Evolutionary conservation across 2,113 vertebrate species (phyloP).

Genomic region (Rhinoderma darwinii): DNA sequence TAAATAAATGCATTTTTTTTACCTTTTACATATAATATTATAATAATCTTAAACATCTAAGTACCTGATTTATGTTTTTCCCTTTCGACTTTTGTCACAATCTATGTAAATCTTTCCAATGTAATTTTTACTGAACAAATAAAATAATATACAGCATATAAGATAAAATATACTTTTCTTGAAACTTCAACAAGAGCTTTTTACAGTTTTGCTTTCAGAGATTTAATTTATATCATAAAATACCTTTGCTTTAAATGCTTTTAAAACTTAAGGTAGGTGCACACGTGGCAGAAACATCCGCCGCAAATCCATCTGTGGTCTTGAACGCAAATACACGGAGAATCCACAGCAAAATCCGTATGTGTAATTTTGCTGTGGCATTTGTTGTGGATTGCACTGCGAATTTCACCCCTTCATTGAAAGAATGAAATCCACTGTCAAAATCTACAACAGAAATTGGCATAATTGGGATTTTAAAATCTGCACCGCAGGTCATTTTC

Average conservation of each 20-base stretch:
- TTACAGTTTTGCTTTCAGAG: background rate
- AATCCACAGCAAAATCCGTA: no score
- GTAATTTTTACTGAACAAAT: background rate
- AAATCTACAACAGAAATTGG: no score
- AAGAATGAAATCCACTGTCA: no score
- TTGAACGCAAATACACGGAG: no score
- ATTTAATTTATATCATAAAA: background rate
- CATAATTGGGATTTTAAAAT: no score
- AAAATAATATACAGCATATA: background rate
- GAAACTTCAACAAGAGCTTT: background rate
- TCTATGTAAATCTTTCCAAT: background rate
- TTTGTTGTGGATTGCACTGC: no score
- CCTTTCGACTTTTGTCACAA: background rate
- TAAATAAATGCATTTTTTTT: slow-evolving; percentile 47
- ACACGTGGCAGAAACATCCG: no score
- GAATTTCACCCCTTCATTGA: no score
- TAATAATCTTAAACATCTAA: background rate
- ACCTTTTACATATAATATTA: background rate
- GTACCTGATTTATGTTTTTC: background rate
- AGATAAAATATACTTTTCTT: background rate
- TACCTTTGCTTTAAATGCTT: background rate
- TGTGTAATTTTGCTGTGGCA: no score
- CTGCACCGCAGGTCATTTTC: no score
- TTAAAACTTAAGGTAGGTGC: background rate
- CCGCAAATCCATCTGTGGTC: no score